phyloP scores from a whole-genome alignment of 2,113 vertebrate genomes.

The Rhizomys pruinosus region DNA sequence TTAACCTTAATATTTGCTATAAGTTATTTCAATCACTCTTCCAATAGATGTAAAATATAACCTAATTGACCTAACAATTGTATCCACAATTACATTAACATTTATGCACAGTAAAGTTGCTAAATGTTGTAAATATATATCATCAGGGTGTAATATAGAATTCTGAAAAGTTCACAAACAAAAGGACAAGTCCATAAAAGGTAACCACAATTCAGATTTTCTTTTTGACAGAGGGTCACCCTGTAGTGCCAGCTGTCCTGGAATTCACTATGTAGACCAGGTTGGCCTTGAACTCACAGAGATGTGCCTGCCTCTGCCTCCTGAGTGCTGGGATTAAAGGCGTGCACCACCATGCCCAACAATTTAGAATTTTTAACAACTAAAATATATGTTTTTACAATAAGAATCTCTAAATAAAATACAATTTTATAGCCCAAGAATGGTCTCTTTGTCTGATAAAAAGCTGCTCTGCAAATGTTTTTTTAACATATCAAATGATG shows the following conservation, averaged over 20 bases:
- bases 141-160: background rate
- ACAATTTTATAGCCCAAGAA: background rate
- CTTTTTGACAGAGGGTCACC: too few species aligned
- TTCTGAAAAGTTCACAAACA: background rate
- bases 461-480: too few species aligned
- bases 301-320: too few species aligned
- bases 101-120: background rate
- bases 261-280: too few species aligned
- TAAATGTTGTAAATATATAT: background rate
- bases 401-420: slow-evolving; percentile 19
- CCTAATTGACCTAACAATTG: background rate
- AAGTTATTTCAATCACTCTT: background rate
- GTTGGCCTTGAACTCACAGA: too few species aligned
- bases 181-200: background rate
- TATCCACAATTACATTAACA: background rate
- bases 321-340: too few species aligned
- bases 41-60: background rate
- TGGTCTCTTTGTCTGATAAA: background rate
- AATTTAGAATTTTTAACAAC: too few species aligned
- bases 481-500: background rate
- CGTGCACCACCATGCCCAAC: too few species aligned
- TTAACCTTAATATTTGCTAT: background rate
- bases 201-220: background rate
- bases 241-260: too few species aligned
- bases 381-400: background rate